Percentiles rank a stretch among this genome's conserved stretches.
phyloP scores from a whole-genome alignment of 2,888 invertebrate genomes.

The Unio pictorum region DNA sequence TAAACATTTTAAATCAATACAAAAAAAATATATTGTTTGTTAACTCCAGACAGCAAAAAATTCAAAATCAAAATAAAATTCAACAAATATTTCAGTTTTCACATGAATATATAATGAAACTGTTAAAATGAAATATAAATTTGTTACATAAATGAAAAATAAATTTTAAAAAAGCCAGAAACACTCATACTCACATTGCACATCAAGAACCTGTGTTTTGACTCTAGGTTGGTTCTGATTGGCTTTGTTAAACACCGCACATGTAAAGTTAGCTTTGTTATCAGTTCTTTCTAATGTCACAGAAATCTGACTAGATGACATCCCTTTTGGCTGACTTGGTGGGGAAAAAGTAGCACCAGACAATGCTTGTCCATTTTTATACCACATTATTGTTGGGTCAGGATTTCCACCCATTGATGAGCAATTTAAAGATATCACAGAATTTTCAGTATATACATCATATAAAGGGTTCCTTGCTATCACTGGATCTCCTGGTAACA shows the following conservation, averaged over 20 bases:
- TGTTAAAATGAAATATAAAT: neutral
- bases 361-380: slow-evolving; percentile 46
- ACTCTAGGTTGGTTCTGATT: slow-evolving; percentile 44
- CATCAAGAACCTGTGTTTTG: slow-evolving; percentile 34
- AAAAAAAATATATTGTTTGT: too few relatives aligned
- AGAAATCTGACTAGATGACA: slow-evolving; percentile 36
- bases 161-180: neutral
- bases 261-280: slow-evolving; percentile 55
- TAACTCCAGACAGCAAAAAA: too few relatives aligned
- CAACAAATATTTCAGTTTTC: too few relatives aligned
- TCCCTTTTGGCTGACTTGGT: slow-evolving; percentile 21
- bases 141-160: slow-evolving; percentile 1
- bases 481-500: slow-evolving; percentile 46
- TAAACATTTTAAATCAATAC: too few relatives aligned
- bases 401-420: slow-evolving; percentile 56
- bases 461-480: slow-evolving; percentile 35
- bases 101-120: neutral
- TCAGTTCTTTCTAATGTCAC: slow-evolving; percentile 35
- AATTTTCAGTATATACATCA: slow-evolving; percentile 38
- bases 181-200: slow-evolving; percentile 55
- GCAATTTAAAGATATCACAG: slow-evolving; percentile 52
- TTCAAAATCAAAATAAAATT: too few relatives aligned
- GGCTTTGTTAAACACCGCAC: slow-evolving; percentile 52
- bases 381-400: slow-evolving; percentile 50
- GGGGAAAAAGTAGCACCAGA: slow-evolving; percentile 31